phyloP scores from a whole-genome alignment of 2,113 vertebrate species.

The Pseudonaja textilis region DNA sequence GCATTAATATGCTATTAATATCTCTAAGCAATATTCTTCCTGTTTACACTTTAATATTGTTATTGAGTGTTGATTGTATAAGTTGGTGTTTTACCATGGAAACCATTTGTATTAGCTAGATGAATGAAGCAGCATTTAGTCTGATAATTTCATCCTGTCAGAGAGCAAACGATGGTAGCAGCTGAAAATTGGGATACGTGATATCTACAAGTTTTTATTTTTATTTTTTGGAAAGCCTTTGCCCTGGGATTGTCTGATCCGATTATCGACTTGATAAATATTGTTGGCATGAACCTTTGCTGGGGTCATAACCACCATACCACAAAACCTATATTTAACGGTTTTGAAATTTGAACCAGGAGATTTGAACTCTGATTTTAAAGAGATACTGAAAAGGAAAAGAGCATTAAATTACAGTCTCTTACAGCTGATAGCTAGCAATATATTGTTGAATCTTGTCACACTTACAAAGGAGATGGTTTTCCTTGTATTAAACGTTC shows the following conservation, averaged over 20 bases:
- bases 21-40: slow-evolving; percentile 24
- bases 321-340: background rate
- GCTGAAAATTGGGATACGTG: background rate
- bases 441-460: background rate
- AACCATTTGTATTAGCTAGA: slow-evolving; percentile 33
- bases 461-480: background rate
- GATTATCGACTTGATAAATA: background rate
- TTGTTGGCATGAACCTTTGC: background rate
- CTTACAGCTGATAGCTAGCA: background rate
- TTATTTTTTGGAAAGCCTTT: background rate
- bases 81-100: slow-evolving; percentile 40
- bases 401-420: background rate
- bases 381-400: background rate
- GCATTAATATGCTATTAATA: background rate
- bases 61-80: slow-evolving; percentile 44
- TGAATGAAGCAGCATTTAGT: slow-evolving; percentile 17
- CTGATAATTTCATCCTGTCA: slow-evolving; percentile 26
- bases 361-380: background rate
- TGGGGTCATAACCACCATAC: background rate
- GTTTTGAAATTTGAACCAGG: background rate
- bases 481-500: background rate
- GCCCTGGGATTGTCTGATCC: background rate
- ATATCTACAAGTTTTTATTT: background rate
- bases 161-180: slow-evolving; percentile 2
- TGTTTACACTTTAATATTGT: background rate